phyloP scores from a whole-genome alignment of 64 coral and sea anemone species.

The Montipora cactus region DNA sequence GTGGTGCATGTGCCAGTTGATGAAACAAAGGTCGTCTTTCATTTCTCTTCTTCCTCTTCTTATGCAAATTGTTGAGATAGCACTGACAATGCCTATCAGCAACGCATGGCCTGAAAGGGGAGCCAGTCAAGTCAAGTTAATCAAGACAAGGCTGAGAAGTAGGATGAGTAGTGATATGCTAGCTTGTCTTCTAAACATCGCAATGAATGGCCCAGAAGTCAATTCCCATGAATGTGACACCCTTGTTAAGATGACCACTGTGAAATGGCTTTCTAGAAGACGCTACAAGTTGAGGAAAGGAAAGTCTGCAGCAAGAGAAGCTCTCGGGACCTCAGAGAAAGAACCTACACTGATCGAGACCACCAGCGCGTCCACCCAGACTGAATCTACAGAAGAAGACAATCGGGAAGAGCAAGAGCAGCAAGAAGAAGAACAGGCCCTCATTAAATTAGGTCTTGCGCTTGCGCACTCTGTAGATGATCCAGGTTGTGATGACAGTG shows the following conservation, averaged over 20 bases:
- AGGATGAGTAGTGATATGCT: no score
- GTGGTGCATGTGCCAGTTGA: conserved; percentile 34
- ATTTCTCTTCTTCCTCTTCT: conserved; percentile 30
- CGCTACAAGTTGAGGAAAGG: no score
- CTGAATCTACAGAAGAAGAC: conserved; percentile 6
- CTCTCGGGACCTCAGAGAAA: no score
- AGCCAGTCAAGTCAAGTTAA: no score
- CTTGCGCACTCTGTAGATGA: neutral
- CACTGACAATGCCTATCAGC: conserved; percentile 20
- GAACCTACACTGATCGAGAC: neutral
- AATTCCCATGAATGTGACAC: no score
- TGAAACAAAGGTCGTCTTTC: conserved; percentile 22
- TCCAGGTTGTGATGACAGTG: conserved; percentile 5
- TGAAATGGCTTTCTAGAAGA: no score
- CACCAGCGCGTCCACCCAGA: neutral
- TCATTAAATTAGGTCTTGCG: conserved; percentile 6
- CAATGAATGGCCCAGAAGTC: no score
- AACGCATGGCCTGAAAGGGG: neutral
- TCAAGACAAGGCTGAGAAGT: no score
- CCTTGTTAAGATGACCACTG: no score
- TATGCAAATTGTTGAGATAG: conserved; percentile 30
- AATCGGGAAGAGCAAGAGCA: neutral
- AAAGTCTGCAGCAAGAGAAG: no score
- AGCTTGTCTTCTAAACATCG: no score
- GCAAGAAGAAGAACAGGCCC: conserved; percentile 37